These are phyloP conservation scores for Panulirus ornatus DNA, from an alignment of 1,140 invertebrate genomes.

Conservation along the genomic window DNA sequence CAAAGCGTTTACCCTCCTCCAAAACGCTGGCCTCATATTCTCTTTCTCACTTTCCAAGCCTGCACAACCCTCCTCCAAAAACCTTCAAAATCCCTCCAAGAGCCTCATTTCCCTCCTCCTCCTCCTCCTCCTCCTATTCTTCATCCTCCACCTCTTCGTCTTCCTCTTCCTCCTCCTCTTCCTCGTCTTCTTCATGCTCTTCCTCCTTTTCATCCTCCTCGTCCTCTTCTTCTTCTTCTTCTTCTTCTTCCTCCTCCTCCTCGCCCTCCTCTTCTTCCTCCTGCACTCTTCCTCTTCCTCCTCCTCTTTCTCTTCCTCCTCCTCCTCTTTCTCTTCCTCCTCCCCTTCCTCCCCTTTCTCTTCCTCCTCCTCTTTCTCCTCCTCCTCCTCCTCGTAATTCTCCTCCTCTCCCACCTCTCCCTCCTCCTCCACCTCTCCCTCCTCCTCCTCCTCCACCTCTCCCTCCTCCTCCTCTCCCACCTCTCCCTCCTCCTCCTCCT, in stretches of 20 bases:
- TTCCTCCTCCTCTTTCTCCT: too few relatives aligned
- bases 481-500: too few relatives aligned
- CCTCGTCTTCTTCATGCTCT: neutral
- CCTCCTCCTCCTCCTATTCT: neutral
- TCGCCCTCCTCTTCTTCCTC: neutral
- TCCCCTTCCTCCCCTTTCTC: neutral
- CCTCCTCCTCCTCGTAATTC: too few relatives aligned
- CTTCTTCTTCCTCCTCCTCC: neutral
- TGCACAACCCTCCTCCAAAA: too few relatives aligned
- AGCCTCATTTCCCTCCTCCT: neutral
- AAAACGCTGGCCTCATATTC: too few relatives aligned
- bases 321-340: too few relatives aligned
- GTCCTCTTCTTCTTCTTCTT: neutral
- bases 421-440: neutral
- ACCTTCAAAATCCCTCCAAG: too few relatives aligned
- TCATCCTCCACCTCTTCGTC: neutral
- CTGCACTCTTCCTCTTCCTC: neutral
- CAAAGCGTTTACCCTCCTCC: too few relatives aligned
- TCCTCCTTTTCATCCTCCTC: neutral
- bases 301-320: neutral
- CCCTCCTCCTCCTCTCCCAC: neutral
- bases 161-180: neutral
- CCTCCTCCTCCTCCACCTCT: too few relatives aligned
- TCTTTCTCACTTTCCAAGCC: too few relatives aligned
- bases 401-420: too few relatives aligned